Base-by-base conservation (phyloP, 2,888 invertebrate species). In the Amblyjoppa fuscipennis region DNA sequence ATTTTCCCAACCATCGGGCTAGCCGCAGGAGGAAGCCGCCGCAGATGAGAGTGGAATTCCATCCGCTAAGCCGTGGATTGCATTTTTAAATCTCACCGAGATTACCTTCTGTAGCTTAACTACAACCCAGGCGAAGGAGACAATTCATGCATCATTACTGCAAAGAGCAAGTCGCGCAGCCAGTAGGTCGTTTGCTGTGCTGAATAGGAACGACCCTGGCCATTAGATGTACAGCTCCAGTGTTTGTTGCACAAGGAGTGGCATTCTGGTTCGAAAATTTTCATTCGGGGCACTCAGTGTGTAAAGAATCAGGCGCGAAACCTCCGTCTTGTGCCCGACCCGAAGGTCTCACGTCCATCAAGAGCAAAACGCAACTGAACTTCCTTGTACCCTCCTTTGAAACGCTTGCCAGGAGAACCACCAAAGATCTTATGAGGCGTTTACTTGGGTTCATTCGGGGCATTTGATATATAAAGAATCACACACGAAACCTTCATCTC, bases 51-150 rank as follows among this genome's bases (percentile, higher is more conserved):
- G 51, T 64, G 25, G 59, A 77, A 75, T 80, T 83, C 31, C 76
- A 81, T 68, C 51, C 51, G 78, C 68, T 68, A 69, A 84, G 76
- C 74, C 84, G 71, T 71, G 61, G 41, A 80, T 66, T 56, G 81
- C 77, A 81, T 82, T 87, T 87, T 76, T 79, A 75, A 84, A 87
- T 87, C 82, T 78, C 61, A 20, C 76, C 76, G 66, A 79, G 86
- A 84, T 87, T 87, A 87, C 73, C 70, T 56, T 41, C 51, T 34
- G 70, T 66, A 28, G 25, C 49, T 64, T 34, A 31, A 76, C 49
- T 83, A 31, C 70, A 53, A 64, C 34, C n/a, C 79, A 49, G 53
- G 83, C 61, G 53, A 69, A 64, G 64, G 61, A 49, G 61, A 64
- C 59, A 66, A 66, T 76, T 66, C 75, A 76, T 76, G 66, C 66